Evolutionary conservation across 2,888 invertebrate species (phyloP), one percentile per base, ranked within the genome.

Genomic region (Dicyrtomina minuta): DNA sequence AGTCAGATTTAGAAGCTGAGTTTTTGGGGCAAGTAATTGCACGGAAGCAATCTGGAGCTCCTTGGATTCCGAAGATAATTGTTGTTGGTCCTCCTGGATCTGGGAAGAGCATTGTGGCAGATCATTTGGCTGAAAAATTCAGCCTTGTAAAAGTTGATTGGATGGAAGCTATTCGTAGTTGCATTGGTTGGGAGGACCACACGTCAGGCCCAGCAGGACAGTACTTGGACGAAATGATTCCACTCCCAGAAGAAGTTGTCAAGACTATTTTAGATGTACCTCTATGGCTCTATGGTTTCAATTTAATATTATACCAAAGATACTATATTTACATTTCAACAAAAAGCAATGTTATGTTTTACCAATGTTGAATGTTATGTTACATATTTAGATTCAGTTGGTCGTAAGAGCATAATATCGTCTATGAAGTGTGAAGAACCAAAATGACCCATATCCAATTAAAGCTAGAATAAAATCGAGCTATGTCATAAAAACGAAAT

Each of bases 131-230:
- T 24, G 44, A 33, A 4, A 74, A 69, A 65, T 76, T 66, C 44
- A 61, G 66, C 8, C 43, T 76, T 10, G 51, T 71, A 2, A 70
- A 72, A 51, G 60, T 76, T 1, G 73, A 75, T 46, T 77, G 76
- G 72, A 61, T 72, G 10, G 74, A 74, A 39, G 49, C 74, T 10
- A 59, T 77, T 33, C 71, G 77, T 13, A 74, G 74, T 65, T 72
- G 72, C 6, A 33, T 68, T 12, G 26, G 39, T 0, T 72, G 70
- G 70, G 66, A 55, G n/a, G 61, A 70, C 26, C 71, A 76, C 12
- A 69, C 68, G 15, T 69, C 71, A 2, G 51, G 26, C 8, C 74
- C 75, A 56, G 72, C 71, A 12, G 68, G 64, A 26, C 66, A 64
- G 6, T 76, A 73, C 60, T 49, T 77, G 22, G 61, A 58, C 1